phyloP scores from a whole-genome alignment of 1,140 invertebrate genomes.

The Drosophila kanapiae region DNA sequence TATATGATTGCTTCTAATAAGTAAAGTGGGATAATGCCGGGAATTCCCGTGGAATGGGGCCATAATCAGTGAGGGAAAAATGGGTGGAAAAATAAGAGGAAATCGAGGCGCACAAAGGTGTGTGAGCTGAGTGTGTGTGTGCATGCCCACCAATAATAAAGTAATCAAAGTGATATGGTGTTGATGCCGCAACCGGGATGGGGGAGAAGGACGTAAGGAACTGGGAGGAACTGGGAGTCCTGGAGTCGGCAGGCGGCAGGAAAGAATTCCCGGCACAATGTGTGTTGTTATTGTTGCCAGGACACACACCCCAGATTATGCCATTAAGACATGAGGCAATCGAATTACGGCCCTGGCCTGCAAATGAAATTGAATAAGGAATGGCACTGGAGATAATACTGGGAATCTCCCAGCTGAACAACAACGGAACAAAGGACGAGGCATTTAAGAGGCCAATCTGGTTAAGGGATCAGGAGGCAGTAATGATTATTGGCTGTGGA shows the following conservation, averaged over 20 bases:
- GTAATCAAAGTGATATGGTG: constrained; percentile 82
- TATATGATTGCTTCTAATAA: constrained; percentile 80
- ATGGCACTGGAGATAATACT: constrained; percentile 4
- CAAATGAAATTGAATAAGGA: constrained; percentile 47
- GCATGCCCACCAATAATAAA: constrained; percentile 75
- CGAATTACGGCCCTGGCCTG: constrained; percentile 60
- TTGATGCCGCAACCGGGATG: constrained; percentile 49
- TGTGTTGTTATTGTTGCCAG: constrained; percentile 68
- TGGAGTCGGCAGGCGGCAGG: constrained; percentile 7
- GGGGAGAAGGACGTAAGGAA: background rate
- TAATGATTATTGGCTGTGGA: constrained; percentile 10
- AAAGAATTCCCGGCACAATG: constrained; percentile 26
- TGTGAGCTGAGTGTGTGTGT: constrained; percentile 13
- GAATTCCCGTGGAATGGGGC: constrained; percentile 6
- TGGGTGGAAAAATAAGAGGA: constrained; percentile 16
- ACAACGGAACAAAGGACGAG: constrained; percentile 17
- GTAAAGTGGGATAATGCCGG: constrained; percentile 69
- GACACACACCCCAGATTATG: constrained; percentile 62
- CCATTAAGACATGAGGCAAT: constrained; percentile 73
- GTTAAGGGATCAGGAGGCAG: constrained; percentile 8
- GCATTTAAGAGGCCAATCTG: constrained; percentile 35
- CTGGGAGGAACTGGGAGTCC: background rate
- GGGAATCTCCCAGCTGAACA: constrained; percentile 31
- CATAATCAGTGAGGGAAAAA: constrained; percentile 6
- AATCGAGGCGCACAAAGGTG: constrained; percentile 29